Evolutionary conservation across 2,797 vertebrate species (phyloP), one percentile per base, ranked within the genome.

Genomic region (Dendrocincla fuliginosa): DNA sequence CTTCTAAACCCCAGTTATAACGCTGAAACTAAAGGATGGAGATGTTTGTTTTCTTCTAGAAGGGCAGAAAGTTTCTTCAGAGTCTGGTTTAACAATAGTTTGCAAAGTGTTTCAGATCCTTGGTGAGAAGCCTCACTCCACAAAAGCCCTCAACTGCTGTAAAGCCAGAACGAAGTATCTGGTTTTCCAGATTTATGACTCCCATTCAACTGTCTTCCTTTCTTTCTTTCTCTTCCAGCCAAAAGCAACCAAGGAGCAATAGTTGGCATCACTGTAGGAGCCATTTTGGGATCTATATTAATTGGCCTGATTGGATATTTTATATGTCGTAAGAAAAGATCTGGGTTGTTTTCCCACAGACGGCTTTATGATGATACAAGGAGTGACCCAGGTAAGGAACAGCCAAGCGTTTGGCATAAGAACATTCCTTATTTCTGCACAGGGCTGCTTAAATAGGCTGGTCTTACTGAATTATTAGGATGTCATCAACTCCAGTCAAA

Each of bases 281-380:
- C 96, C 11, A 97, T 97, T 13, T 83, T 98, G 89, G 98, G 96
- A 19, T 97, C 97, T 83, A 89, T 95, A n/a, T 50, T 98, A 33
- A 97, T 99, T 88, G 98, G 96, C 47, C 76, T 99, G 76, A 97
- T 97, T 90, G 97, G 96, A 32, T 99, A 98, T 85, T 67, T 98
- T 79, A 75, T 98, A 85, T 97, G 98, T 91, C 98, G 97, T 47
- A 98, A 93, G 88, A 98, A 93, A 78, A 98, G 98, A 61, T 89
- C 91, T 4, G 98, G 97, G 63, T 96, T 93, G 3, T 99, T 99
- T 97, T 97, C 97, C 60, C 99, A 99, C 97, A 98, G 97, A 60
- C 98, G 99, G 89, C 98, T 99, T 95, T 98, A 98, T 11, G 99
- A 99, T 5, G 98, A 99, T 18, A 97, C 93, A 56, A 98, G 98